Evolutionary conservation across 2,888 invertebrate species (phyloP).

Genomic region (Argynnis bischoffii): DNA sequence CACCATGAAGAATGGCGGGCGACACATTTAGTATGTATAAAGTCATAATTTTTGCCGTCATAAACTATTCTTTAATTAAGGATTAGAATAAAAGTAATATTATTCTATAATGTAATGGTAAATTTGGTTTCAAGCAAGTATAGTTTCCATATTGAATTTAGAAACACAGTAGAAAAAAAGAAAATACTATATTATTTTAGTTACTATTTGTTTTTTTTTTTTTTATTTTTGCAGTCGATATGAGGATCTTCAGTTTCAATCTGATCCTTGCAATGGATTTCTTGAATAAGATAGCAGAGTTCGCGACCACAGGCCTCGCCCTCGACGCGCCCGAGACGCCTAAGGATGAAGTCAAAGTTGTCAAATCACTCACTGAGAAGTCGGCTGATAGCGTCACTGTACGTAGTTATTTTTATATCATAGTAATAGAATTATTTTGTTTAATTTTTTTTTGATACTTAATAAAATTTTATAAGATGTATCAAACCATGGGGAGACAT

Average conservation of each 20-base stretch:
- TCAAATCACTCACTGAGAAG: constrained; percentile 47
- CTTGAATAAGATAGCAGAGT: constrained; percentile 91
- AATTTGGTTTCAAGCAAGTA: too few species aligned
- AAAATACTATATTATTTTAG: not conserved
- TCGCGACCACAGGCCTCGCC: constrained; percentile 84
- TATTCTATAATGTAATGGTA: too few species aligned
- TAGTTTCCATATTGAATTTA: too few species aligned
- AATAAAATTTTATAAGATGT: too few species aligned
- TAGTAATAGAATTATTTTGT: too few species aligned
- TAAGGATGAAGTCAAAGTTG: constrained; percentile 46
- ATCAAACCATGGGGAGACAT: too few species aligned
- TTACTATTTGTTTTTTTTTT: not conserved
- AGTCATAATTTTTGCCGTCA: not conserved
- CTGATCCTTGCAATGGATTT: constrained; percentile 96
- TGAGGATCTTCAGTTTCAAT: constrained; percentile 93
- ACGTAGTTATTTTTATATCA: constrained; percentile 28
- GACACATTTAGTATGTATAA: constrained; percentile 86
- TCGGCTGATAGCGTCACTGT: constrained; percentile 51
- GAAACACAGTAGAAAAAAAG: too few species aligned
- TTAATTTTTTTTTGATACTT: too few species aligned
- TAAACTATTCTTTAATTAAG: too few species aligned
- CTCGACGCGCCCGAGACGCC: constrained; percentile 44
- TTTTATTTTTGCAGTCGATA: constrained; percentile 82
- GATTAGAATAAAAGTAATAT: too few species aligned
- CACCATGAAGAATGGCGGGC: constrained; percentile 85